These are phyloP conservation scores for Actias luna DNA, from an alignment of 2,888 invertebrate species.

Conservation along the genomic window DNA sequence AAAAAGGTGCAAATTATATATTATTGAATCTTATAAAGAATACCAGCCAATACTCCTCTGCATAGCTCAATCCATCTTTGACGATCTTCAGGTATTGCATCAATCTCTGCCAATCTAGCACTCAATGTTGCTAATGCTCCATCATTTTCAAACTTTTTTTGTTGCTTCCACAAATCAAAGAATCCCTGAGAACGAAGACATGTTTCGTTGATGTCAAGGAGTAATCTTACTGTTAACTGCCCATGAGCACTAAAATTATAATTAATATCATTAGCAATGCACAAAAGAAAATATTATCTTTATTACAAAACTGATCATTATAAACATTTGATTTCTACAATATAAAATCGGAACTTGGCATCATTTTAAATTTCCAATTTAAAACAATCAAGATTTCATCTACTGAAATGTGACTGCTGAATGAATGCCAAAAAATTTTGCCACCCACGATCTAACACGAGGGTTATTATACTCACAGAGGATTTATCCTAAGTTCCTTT, in stretches of 20 bases:
- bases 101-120: slow-evolving; percentile 85
- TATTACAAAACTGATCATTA: not conserved
- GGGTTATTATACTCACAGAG: slow-evolving; percentile 84
- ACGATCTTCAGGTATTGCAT: slow-evolving; percentile 82
- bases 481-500: slow-evolving; percentile 88
- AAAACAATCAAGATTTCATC: slow-evolving; percentile 4
- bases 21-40: not conserved
- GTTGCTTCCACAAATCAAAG: slow-evolving; percentile 92
- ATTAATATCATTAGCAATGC: slow-evolving; percentile 23
- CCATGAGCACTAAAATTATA: slow-evolving; percentile 84
- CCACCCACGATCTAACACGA: not conserved
- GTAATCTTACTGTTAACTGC: slow-evolving; percentile 92
- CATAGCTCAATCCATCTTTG: slow-evolving; percentile 85
- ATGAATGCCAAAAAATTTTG: slow-evolving; percentile 14
- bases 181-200: slow-evolving; percentile 95
- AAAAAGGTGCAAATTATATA: not conserved
- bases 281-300: not conserved
- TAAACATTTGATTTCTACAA: not conserved
- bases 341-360: slow-evolving; percentile 12
- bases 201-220: slow-evolving; percentile 96
- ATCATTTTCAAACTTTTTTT: slow-evolving; percentile 94
- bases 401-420: slow-evolving; percentile 12
- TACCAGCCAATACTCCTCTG: slow-evolving; percentile 85
- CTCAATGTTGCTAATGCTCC: slow-evolving; percentile 87
- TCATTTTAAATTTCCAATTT: slow-evolving; percentile 14